Base-by-base conservation (phyloP, 30 jellyfish, hydroid and myxozoan genomes). In the Aurelia aurita region DNA sequence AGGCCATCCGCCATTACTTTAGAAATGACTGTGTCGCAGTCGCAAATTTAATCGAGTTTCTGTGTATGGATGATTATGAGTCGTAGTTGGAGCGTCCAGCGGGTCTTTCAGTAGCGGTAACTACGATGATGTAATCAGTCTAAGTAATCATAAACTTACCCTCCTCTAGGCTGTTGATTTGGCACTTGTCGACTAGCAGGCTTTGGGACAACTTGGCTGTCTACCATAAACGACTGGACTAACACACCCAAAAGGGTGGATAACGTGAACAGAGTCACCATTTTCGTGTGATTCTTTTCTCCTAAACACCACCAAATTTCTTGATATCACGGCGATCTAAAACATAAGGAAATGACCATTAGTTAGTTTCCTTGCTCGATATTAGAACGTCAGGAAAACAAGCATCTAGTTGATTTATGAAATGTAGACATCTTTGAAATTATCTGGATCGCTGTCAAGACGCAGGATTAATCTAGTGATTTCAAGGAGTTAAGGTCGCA, bases 161-260 rank as follows among this genome's bases (percentile, higher is more conserved):
- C 91, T 47, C 91, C 91, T 82, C 91, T 58, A 0, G 91, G 91
- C 59, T 82, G 91, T 62, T 82, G 91, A 69, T 67, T 82, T 57
- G 90, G 45, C n/a, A 71, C 47, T 54, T 71, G 91, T n/a, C 25
- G 78, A 34, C 29, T 69, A 12, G 65, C 35, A 4, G 85, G 53
- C 85, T 68, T 68, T 49, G 78, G 79, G 45, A 66, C 32, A 54
- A 43, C 47, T 58, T 81, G 91, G 58, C 85, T 81, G 29, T 81
- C 55, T 3, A 73, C 91, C 43, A 68, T 68, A 45, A 81, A 11
- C 35, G 78, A 55, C 35, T 81, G 91, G 32, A 81, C 25, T 26
- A 81, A 16, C 79, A 81, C 91, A 59, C 91, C 91, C 85, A 81
- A 39, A 51, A 81, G 77, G 73, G 85, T 80, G 14, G 91, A 54